Percentiles rank a stretch among this genome's conserved stretches.
These are phyloP conservation scores for Tragopan temminckii DNA, from an alignment of 2,797 vertebrate genomes.

Conservation along the genomic window DNA sequence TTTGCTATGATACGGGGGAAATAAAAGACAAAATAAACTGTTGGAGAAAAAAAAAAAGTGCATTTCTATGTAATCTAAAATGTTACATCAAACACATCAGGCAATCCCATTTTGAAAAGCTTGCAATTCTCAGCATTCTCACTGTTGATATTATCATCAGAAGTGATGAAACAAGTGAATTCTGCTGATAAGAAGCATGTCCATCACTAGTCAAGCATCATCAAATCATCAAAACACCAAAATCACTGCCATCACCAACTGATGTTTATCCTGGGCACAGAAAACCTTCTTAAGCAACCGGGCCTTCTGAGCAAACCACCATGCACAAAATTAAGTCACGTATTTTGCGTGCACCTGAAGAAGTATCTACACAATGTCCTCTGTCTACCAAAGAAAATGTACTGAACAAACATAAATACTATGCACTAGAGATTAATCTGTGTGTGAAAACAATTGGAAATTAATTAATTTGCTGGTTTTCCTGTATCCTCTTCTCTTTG, in stretches of 20 bases:
- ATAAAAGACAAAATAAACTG: neutral
- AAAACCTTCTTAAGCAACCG: constrained; percentile 1
- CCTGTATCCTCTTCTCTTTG: neutral
- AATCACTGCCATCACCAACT: neutral
- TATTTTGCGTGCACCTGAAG: neutral
- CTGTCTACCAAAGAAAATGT: neutral
- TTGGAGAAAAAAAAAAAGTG: neutral
- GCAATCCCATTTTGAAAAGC: neutral
- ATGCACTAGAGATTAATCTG: neutral
- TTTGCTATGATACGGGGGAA: neutral
- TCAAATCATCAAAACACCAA: neutral
- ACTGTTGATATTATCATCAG: neutral
- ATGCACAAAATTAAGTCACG: neutral
- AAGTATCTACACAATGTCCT: neutral
- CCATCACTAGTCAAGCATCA: neutral
- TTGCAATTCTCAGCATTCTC: neutral
- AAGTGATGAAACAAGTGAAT: constrained; percentile 3
- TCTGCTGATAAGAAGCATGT: neutral
- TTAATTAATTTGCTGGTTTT: neutral
- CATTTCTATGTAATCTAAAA: neutral
- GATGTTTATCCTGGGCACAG: neutral
- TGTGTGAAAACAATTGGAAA: neutral
- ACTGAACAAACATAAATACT: neutral
- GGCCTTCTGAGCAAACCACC: neutral
- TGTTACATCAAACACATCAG: neutral